A percentile compares a stretch with the other conserved stretches of the same genome.
Conservation (phyloP, 2,113 vertebrate species). For the Protomyctophum bolini region DNA sequence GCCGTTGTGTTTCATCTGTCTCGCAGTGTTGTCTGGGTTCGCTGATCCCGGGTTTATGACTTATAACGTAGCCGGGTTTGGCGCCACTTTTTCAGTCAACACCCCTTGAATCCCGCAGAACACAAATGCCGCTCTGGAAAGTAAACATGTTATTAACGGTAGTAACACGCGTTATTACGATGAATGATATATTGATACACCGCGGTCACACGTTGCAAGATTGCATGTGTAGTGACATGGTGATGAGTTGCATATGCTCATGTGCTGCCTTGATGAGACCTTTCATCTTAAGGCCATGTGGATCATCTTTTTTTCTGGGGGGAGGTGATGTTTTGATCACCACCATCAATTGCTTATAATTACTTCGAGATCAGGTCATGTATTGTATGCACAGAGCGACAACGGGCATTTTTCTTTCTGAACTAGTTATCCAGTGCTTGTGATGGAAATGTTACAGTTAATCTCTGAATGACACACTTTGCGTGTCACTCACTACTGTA, state of each 20-base stretch:
- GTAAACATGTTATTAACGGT: not conserved
- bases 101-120: constrained; percentile 58
- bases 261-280: not conserved
- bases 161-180: too few species aligned
- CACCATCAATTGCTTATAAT: too few species aligned
- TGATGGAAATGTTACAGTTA: not conserved
- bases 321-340: too few species aligned
- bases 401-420: not conserved
- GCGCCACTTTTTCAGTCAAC: constrained; percentile 77
- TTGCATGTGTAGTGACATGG: not conserved
- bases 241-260: not conserved
- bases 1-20: not conserved
- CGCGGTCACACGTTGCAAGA: not conserved
- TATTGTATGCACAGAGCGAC: not conserved
- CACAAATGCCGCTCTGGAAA: constrained; percentile 8
- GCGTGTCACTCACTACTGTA: not conserved
- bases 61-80: constrained; percentile 57
- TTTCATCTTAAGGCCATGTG: not conserved
- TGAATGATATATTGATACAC: not conserved
- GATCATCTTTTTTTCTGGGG: not conserved
- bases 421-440: not conserved
- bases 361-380: not conserved
- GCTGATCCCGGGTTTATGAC: constrained; percentile 50
- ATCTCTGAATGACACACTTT: constrained; percentile 16
- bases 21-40: not conserved